Conservation (phyloP, 2,888 invertebrate genomes). For the Drosophila paranaensis region DNA sequence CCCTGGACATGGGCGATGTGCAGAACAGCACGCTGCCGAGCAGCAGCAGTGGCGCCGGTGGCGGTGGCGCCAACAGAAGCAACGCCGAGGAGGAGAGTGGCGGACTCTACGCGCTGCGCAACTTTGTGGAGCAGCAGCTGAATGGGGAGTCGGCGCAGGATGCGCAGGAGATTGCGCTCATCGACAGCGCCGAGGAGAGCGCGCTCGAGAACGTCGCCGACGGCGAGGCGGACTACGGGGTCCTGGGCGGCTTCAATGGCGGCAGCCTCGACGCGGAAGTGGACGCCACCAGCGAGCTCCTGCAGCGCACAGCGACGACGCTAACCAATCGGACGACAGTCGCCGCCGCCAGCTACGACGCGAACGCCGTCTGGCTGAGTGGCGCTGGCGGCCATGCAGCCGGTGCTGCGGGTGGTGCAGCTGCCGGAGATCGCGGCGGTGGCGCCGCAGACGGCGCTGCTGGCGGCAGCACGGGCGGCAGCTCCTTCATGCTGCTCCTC, state of each 20-base stretch:
- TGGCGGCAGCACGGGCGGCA: slow-evolving; percentile 71
- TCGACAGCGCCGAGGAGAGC: slow-evolving; percentile 83
- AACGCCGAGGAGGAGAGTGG: slow-evolving; percentile 21
- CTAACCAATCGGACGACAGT: slow-evolving; percentile 53
- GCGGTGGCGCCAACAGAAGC: slow-evolving; percentile 11
- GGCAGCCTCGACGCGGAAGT: slow-evolving; percentile 25
- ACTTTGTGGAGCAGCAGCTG: slow-evolving; percentile 68
- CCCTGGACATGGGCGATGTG: slow-evolving; percentile 51
- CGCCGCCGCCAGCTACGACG: slow-evolving; percentile 24
- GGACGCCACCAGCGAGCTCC: slow-evolving; percentile 47
- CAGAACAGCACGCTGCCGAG: slow-evolving; percentile 52
- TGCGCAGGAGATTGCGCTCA: slow-evolving; percentile 78
- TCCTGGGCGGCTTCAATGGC: slow-evolving; percentile 69
- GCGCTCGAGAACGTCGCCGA: slow-evolving; percentile 66
- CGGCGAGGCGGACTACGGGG: slow-evolving; percentile 77
- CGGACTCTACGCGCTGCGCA: slow-evolving; percentile 60
- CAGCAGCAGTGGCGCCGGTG: too few relatives aligned
- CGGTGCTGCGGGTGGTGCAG: slow-evolving; percentile 3
- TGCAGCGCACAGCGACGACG: slow-evolving; percentile 62
- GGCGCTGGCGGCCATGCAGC: slow-evolving; percentile 25
- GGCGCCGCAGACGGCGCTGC: slow-evolving; percentile 11
- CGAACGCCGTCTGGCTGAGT: slow-evolving; percentile 45
- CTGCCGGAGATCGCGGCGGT: neutral
- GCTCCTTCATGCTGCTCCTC: slow-evolving; percentile 88
- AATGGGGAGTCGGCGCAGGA: slow-evolving; percentile 58